Evolutionary conservation across 2,797 vertebrate species (phyloP).

Genomic region (Heterohyrax brucei): DNA sequence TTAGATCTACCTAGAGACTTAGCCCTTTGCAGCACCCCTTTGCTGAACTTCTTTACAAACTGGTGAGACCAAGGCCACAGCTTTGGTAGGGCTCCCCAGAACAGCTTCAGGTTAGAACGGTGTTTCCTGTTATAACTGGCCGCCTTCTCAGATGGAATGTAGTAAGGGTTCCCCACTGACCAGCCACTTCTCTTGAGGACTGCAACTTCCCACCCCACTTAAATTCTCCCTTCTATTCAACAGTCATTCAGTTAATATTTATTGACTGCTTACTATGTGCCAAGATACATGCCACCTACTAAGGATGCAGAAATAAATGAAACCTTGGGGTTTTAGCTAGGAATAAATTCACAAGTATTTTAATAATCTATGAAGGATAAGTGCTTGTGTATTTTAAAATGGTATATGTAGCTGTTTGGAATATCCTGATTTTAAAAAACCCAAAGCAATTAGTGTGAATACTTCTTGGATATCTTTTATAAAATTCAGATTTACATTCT

Average conservation of each 20-base stretch:
- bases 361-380: neutral
- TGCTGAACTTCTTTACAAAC: neutral
- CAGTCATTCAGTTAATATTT: conserved; percentile 56
- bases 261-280: neutral
- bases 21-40: neutral
- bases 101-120: neutral
- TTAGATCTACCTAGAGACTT: conserved; percentile 31
- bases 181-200: neutral
- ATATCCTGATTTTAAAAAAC: neutral
- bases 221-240: neutral
- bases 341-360: conserved; percentile 35
- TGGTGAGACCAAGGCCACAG: neutral
- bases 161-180: neutral
- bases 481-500: conserved; percentile 17
- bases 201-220: neutral
- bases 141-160: neutral
- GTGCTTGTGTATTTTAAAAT: conserved; percentile 29
- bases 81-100: neutral
- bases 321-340: neutral
- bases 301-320: neutral
- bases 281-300: neutral
- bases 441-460: conserved; percentile 30
- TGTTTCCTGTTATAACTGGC: neutral
- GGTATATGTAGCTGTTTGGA: neutral
- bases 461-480: conserved; percentile 4